Base-by-base conservation (phyloP, 2,888 invertebrate genomes). In the Cordilura impudica region DNA sequence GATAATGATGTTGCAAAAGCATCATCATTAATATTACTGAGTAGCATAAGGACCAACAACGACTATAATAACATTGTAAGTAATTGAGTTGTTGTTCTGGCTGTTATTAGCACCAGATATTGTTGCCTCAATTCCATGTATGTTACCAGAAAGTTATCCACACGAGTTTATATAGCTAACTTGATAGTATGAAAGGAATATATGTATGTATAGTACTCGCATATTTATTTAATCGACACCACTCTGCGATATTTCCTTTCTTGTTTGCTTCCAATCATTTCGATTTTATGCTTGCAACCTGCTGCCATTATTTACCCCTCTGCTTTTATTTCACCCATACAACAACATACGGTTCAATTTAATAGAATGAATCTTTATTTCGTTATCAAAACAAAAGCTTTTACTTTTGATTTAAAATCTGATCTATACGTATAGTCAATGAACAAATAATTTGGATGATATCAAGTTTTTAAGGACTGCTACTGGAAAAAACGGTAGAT, bases 291-390 rank as follows among this genome's bases (percentile, higher is more conserved):
- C 75, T 70, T 66, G 12, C 58, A 63, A 79, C 70, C 74, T 66
- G 65, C 53, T 67, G 67, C 58, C 35, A 53, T 67, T 18, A 45
- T 39, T 56, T 29, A 51, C 67, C 49, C 51, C 70, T 35, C 7
- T n/a, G 19, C n/a, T 12, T 1, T 21, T 6, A 26, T 58, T 31
- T 16, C 61, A 58, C 47, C 47, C 85, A 87, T 84, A 84, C 85
- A 87, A 63, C 86, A 86, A 86, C 86, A 84, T 71, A 81, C 81
- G 76, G 84, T 85, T 84, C 83, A 85, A 86, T 88, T 88, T 86
- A 88, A 88, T 87, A 87, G 86, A 86, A 85, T 83, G 84, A 86
- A 85, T 86, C 83, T 85, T 87, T 65, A 74, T 74, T 85, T 83
- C 82, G 84, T 83, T 84, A 85, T 86, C 84, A 81, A 81, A 82